phyloP scores from a whole-genome alignment of 1,140 invertebrate species.

The Drosophila simulans region DNA sequence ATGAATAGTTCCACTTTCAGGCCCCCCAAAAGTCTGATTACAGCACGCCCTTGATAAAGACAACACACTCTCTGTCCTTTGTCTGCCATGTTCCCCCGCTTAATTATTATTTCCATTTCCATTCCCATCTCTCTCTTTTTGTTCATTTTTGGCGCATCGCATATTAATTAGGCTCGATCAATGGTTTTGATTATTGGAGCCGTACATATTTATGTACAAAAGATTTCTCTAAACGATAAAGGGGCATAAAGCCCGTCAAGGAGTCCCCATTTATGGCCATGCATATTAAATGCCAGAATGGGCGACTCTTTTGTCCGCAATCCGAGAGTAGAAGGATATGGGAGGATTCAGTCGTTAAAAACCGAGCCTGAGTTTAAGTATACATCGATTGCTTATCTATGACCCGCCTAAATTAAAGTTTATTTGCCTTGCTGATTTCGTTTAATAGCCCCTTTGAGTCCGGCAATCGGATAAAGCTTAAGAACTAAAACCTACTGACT shows the following conservation, averaged over 20 bases:
- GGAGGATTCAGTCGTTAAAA: slow-evolving; percentile 18
- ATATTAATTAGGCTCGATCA: slow-evolving; percentile 62
- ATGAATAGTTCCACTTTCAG: slow-evolving; percentile 51
- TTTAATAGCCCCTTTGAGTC: neutral
- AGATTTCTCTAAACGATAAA: slow-evolving; percentile 61
- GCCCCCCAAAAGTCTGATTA: slow-evolving; percentile 41
- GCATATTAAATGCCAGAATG: slow-evolving; percentile 59
- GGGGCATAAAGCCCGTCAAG: slow-evolving; percentile 21
- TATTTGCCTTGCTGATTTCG: slow-evolving; percentile 1
- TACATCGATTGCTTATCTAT: slow-evolving; percentile 12
- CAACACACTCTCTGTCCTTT: slow-evolving; percentile 6
- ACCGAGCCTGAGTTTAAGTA: slow-evolving; percentile 28
- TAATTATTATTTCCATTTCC: slow-evolving; percentile 57
- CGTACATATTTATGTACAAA: slow-evolving; percentile 53
- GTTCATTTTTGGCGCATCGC: slow-evolving; percentile 40
- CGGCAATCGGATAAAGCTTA: neutral
- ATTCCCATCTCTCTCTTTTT: neutral
- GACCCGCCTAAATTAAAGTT: neutral
- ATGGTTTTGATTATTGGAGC: slow-evolving; percentile 49
- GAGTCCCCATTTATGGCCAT: slow-evolving; percentile 54
- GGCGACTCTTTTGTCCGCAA: slow-evolving; percentile 32
- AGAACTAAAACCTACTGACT: neutral
- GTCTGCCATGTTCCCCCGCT: slow-evolving; percentile 26
- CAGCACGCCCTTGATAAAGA: slow-evolving; percentile 34
- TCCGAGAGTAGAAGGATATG: slow-evolving; percentile 36